Base-by-base conservation (phyloP, 1,140 invertebrate species). In the Rhynchophorus ferrugineus region DNA sequence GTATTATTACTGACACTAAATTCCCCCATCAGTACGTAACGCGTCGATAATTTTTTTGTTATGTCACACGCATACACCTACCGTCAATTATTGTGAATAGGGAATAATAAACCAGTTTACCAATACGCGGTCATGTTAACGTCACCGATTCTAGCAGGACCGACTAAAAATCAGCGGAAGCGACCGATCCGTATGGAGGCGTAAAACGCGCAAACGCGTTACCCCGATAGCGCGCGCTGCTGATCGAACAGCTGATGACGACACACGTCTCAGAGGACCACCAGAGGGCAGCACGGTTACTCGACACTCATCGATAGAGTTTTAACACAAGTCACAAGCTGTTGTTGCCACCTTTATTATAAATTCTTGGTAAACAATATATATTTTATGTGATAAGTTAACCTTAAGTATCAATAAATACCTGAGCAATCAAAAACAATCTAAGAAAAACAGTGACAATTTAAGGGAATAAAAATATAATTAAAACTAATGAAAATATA, bases 21-120 rank as follows among this genome's bases (percentile, higher is more conserved):
- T 61, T 70, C 68, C 60, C 68, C 68, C 68, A 70, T 70, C 65
- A 68, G 66, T 57, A 49, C 57, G 61, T 61, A 59, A 61, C 62
- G 61, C 37, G 43, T 57, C 43, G 56, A 51, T 51, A 51, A 57
- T 59, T 43, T 44, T 35, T 58, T 47, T 46, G 61, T 64, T 64
- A 64, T 64, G 61, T 64, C 62, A 64, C 62, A 64, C 61, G 62
- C 61, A 61, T 62, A 62, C 51, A 64, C 58, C 45, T 52, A 56
- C 51, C 33, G 45, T 44, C 47, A 46, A 54, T 6, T 29, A 42
- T 54, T 42, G 18, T 55, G 53, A 55, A 44, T 33, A 55, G 51
- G n/a, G 56, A 57, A 62, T 56, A 59, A 54, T 56, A 52, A 58
- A 57, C 54, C 57, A 62, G 59, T 62, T 59, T 61, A 62, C 58